phyloP scores from a whole-genome alignment of 1,140 invertebrate genomes.

The Drosophila hydei region DNA sequence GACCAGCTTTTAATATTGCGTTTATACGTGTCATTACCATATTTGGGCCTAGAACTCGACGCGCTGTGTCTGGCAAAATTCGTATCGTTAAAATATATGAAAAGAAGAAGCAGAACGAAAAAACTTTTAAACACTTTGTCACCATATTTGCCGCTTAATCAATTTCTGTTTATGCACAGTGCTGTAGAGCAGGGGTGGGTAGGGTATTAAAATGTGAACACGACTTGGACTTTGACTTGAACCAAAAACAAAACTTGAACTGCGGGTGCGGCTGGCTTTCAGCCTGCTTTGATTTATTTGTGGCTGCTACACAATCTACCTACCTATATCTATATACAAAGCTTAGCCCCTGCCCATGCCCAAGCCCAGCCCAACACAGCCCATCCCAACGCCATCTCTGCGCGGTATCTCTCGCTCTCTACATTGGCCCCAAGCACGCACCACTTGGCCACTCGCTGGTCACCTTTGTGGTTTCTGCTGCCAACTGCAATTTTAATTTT shows the following conservation, averaged over 20 bases:
- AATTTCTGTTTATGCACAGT: slow-evolving; percentile 72
- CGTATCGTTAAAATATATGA: slow-evolving; percentile 7
- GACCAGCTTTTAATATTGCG: too few relatives aligned
- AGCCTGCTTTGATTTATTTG: slow-evolving; percentile 65
- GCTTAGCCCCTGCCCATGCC: background rate
- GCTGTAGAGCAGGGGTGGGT: background rate
- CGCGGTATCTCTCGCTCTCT: slow-evolving; percentile 5
- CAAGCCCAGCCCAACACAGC: slow-evolving; percentile 9
- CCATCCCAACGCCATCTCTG: slow-evolving; percentile 11
- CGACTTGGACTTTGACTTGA: slow-evolving; percentile 37
- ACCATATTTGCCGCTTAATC: slow-evolving; percentile 78
- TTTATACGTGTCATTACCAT: slow-evolving; percentile 72
- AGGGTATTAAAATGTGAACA: slow-evolving; percentile 15
- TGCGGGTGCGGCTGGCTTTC: slow-evolving; percentile 50
- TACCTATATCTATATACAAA: too few relatives aligned
- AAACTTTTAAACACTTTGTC: slow-evolving; percentile 67
- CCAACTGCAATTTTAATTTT: slow-evolving; percentile 59
- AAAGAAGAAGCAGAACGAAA: slow-evolving; percentile 2
- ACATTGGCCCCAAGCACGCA: slow-evolving; percentile 64
- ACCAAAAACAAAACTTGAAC: background rate
- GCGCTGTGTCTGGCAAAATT: slow-evolving; percentile 33
- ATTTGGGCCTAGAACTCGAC: slow-evolving; percentile 64
- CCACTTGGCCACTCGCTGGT: slow-evolving; percentile 22
- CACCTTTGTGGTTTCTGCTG: slow-evolving; percentile 11
- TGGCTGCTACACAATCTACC: slow-evolving; percentile 10